A percentile compares a stretch with the other conserved stretches of the same genome.
phyloP scores from a whole-genome alignment of 2,797 vertebrate genomes.

The Rachycentron canadum region DNA sequence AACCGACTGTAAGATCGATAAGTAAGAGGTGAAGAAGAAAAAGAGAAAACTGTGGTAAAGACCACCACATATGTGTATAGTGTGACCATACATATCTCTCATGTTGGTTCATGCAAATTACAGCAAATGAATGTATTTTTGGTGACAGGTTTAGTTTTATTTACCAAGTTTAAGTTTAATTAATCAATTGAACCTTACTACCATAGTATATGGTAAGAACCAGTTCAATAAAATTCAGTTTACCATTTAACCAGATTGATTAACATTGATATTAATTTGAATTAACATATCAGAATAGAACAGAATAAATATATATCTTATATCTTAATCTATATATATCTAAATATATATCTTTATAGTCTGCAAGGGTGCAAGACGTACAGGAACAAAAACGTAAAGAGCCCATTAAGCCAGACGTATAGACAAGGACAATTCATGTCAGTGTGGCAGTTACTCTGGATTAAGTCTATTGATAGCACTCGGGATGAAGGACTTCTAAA shows the following conservation, averaged over 20 bases:
- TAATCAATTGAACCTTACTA: too few relatives aligned
- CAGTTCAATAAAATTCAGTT: background rate
- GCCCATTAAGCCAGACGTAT: too few relatives aligned
- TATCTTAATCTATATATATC: too few relatives aligned
- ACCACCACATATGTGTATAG: background rate
- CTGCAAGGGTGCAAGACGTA: too few relatives aligned
- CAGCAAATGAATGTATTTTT: too few relatives aligned
- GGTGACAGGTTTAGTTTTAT: background rate
- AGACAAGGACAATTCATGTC: too few relatives aligned
- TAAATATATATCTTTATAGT: too few relatives aligned
- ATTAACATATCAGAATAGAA: background rate
- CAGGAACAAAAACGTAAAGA: too few relatives aligned
- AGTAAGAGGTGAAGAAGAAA: slow-evolving; percentile 15
- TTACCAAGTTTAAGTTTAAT: background rate
- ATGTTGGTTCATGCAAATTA: background rate
- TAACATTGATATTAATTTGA: background rate
- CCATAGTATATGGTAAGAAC: too few relatives aligned
- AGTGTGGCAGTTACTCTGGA: too few relatives aligned
- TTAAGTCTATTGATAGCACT: too few relatives aligned
- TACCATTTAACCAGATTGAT: background rate
- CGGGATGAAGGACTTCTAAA: too few relatives aligned
- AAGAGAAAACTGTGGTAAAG: background rate
- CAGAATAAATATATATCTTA: background rate
- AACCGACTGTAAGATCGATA: slow-evolving; percentile 26
- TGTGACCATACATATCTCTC: background rate